Percentiles rank a stretch among this genome's conserved stretches.
Conservation (phyloP, 2,113 vertebrate species). For the Phalacrocorax brasilianus region DNA sequence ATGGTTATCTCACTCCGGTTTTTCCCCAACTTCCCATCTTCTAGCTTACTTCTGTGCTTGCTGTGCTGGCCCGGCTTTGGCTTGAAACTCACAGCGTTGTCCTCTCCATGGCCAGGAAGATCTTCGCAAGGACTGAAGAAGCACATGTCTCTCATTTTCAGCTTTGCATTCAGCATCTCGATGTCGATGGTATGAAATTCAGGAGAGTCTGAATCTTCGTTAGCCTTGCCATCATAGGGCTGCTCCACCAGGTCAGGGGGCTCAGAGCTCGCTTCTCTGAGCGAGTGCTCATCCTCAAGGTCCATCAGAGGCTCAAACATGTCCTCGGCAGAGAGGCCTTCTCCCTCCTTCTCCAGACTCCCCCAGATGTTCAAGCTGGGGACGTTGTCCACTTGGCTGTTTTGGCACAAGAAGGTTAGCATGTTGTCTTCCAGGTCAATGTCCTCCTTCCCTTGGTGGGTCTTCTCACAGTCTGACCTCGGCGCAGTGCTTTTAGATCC, state of each 20-base stretch:
- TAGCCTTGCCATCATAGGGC: neutral
- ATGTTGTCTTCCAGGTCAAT: constrained; percentile 48
- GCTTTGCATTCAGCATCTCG: constrained; percentile 77
- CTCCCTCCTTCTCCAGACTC: constrained; percentile 62
- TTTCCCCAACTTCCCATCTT: constrained; percentile 65
- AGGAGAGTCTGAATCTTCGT: neutral
- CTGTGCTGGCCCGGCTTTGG: constrained; percentile 17
- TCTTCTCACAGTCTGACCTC: neutral
- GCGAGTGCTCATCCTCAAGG: constrained; percentile 60
- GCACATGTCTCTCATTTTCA: constrained; percentile 81
- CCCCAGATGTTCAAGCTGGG: constrained; percentile 71
- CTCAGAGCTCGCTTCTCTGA: constrained; percentile 37
- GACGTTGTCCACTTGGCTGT: constrained; percentile 51
- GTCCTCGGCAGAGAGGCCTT: constrained; percentile 32
- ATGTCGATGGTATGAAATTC: constrained; percentile 78
- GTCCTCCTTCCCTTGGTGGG: neutral
- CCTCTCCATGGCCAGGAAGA: neutral
- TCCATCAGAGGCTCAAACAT: constrained; percentile 60
- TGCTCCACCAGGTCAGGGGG: constrained; percentile 65
- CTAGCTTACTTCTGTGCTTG: constrained; percentile 64
- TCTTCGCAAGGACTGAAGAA: constrained; percentile 77
- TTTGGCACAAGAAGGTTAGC: constrained; percentile 64
- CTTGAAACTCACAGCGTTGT: constrained; percentile 1
- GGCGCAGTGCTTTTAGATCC: neutral
- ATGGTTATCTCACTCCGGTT: constrained; percentile 70